These are phyloP conservation scores for Acanthoscelides obtectus DNA, from an alignment of 2,888 invertebrate species.

Conservation along the genomic window DNA sequence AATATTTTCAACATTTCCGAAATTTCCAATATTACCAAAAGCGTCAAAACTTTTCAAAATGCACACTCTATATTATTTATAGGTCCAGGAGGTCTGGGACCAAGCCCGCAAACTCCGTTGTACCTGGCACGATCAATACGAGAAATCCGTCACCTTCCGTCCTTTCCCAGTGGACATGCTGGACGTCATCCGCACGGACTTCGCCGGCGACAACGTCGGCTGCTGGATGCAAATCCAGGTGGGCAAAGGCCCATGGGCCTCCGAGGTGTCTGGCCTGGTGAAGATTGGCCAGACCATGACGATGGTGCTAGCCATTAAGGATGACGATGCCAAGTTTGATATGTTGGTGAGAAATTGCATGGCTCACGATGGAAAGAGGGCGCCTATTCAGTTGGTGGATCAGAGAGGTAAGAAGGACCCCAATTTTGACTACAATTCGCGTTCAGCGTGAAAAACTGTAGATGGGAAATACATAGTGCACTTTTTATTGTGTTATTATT, in stretches of 20 bases:
- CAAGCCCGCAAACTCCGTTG: constrained; percentile 87
- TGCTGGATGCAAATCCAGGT: constrained; percentile 98
- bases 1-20: no score
- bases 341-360: constrained; percentile 93
- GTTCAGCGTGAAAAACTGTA: no score
- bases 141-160: constrained; percentile 90
- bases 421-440: no score
- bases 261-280: constrained; percentile 88
- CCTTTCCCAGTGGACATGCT: constrained; percentile 95
- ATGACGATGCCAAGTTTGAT: constrained; percentile 91
- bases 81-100: constrained; percentile 94
- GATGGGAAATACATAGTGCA: no score
- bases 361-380: constrained; percentile 90
- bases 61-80: no score
- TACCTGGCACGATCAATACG: constrained; percentile 94
- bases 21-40: no score
- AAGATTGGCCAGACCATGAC: constrained; percentile 97
- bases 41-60: no score
- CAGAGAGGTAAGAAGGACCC: constrained; percentile 72
- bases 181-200: constrained; percentile 90
- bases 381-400: constrained; percentile 89
- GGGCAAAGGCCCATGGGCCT: constrained; percentile 90
- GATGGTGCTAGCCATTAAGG: constrained; percentile 92
- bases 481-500: no score
- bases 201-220: constrained; percentile 91